Evolutionary conservation across 92 coral and sea anemone genomes (phyloP).

Genomic region (Paramuricea clavata): DNA sequence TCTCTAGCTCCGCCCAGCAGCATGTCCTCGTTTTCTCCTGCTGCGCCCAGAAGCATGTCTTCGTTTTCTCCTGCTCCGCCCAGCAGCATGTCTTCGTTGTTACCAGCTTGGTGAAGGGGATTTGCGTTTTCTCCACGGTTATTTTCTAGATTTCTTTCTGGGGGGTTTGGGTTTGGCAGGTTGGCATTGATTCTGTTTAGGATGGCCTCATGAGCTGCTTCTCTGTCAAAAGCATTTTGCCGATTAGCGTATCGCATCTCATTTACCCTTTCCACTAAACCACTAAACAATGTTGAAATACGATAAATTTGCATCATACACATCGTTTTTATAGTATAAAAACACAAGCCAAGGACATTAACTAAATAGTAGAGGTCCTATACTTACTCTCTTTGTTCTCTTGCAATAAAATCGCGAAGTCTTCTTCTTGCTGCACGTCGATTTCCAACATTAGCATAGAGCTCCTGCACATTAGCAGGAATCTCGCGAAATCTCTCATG

Average conservation of each 20-base stretch:
- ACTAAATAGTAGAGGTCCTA: background rate
- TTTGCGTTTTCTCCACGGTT: background rate
- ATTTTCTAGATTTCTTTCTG: background rate
- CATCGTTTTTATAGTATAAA: no score
- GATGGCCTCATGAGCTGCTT: constrained; percentile 9
- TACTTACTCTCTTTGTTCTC: constrained; percentile 24
- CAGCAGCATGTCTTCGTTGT: background rate
- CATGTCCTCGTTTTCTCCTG: no score
- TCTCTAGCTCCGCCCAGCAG: no score
- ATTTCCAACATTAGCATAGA: constrained; percentile 12
- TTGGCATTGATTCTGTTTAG: background rate
- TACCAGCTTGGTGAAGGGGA: background rate
- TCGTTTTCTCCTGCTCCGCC: background rate
- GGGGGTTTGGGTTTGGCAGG: background rate
- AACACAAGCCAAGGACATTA: no score
- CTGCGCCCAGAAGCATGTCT: no score
- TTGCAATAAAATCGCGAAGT: constrained; percentile 11
- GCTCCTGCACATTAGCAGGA: constrained; percentile 22
- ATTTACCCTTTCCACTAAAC: constrained; percentile 28
- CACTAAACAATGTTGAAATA: constrained; percentile 4
- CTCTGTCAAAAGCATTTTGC: constrained; percentile 18
- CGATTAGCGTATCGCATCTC: constrained; percentile 31
- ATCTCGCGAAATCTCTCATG: background rate
- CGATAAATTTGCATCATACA: no score
- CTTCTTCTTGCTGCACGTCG: background rate